Evolutionary conservation across 2,797 vertebrate genomes (phyloP).

Genomic region (Adelosebastes latens): DNA sequence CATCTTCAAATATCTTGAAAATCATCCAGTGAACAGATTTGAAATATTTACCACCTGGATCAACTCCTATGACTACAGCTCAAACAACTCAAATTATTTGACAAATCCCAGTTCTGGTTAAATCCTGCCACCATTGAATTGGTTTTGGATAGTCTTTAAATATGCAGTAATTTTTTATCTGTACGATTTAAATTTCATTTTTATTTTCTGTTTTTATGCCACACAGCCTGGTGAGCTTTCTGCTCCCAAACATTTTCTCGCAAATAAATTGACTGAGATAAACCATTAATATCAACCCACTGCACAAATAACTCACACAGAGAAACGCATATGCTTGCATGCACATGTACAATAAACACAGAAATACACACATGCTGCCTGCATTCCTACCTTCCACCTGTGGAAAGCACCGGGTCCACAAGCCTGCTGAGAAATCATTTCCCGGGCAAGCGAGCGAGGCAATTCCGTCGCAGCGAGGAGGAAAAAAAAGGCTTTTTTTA

Average conservation of each 20-base stretch:
- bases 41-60: neutral
- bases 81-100: neutral
- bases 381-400: constrained; percentile 50
- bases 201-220: neutral
- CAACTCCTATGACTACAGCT: neutral
- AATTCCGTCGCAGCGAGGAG: constrained; percentile 66
- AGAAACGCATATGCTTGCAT: neutral
- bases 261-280: constrained; percentile 25
- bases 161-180: neutral
- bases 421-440: constrained; percentile 75
- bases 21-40: neutral
- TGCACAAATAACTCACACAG: neutral
- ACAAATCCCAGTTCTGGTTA: neutral
- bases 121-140: neutral
- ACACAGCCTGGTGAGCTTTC: neutral
- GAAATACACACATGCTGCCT: constrained; percentile 27
- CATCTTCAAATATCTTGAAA: neutral
- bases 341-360: constrained; percentile 14
- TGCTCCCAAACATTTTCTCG: constrained; percentile 3
- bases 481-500: constrained; percentile 68
- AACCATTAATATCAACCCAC: constrained; percentile 34
- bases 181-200: neutral
- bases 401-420: constrained; percentile 33
- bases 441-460: constrained; percentile 54
- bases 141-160: neutral